These are phyloP conservation scores for Lucilia sericata DNA, from an alignment of 1,140 invertebrate genomes.

Conservation along the genomic window DNA sequence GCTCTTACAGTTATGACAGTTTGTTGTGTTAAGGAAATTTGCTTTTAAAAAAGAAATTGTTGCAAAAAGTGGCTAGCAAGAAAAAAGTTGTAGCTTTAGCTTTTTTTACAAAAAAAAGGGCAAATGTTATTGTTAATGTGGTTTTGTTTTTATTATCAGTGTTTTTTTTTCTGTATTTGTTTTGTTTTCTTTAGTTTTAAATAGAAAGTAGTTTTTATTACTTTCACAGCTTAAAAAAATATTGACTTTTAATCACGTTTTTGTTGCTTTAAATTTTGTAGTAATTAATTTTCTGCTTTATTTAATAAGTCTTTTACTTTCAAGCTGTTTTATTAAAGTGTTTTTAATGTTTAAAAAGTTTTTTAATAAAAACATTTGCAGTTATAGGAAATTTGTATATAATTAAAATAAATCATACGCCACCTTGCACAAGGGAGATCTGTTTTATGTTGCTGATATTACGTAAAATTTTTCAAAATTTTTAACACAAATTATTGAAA, in stretches of 20 bases:
- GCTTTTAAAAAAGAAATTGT: background rate
- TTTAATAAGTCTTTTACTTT: too few species aligned
- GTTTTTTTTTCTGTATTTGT: background rate
- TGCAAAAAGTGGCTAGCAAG: background rate
- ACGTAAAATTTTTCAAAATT: too few species aligned
- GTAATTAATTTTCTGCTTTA: too few species aligned
- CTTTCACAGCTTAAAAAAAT: background rate
- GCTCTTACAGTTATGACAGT: conserved; percentile 8
- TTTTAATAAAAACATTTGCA: too few species aligned
- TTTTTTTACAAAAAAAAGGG: conserved; percentile 1
- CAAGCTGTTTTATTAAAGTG: too few species aligned
- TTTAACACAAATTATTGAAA: too few species aligned
- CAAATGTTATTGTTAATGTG: background rate
- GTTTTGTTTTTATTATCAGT: background rate
- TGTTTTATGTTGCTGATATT: too few species aligned
- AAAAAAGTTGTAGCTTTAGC: background rate
- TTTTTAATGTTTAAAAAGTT: too few species aligned
- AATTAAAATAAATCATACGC: too few species aligned
- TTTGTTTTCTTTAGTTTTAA: background rate
- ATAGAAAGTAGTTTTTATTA: conserved; percentile 24
- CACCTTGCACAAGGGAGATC: too few species aligned
- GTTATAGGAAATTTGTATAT: too few species aligned
- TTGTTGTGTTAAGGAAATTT: background rate
- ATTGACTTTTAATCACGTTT: conserved; percentile 1
- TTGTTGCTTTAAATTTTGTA: background rate